Conservation (phyloP, 2,113 vertebrate genomes). For the Catagonus wagneri region DNA sequence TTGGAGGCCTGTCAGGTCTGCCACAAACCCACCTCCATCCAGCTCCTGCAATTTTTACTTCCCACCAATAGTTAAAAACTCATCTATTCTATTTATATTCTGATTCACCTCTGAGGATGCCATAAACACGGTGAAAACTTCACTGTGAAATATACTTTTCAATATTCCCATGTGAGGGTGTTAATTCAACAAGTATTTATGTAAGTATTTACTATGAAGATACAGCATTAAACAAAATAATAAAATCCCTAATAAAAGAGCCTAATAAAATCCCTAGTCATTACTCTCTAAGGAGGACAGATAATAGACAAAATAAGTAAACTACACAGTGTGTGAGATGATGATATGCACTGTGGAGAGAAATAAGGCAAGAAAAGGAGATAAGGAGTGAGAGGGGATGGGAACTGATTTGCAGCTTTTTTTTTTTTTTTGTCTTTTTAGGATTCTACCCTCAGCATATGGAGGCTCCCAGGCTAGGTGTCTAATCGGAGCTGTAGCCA, state of each 20-base stretch:
- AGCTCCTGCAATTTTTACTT: background rate
- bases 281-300: background rate
- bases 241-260: too few species aligned
- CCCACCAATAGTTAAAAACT: background rate
- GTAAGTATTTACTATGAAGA: background rate
- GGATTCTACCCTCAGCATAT: too few species aligned
- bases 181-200: background rate
- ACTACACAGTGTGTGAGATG: background rate
- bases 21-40: background rate
- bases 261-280: background rate
- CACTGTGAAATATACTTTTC: background rate
- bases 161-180: background rate
- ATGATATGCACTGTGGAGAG: background rate
- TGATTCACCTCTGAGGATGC: background rate
- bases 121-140: conserved; percentile 14
- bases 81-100: background rate
- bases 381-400: background rate
- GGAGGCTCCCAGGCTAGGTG: too few species aligned
- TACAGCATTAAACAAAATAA: too few species aligned
- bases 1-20: background rate
- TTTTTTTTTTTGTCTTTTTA: too few species aligned
- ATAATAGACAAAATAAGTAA: background rate
- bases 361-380: background rate
- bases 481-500: too few species aligned
- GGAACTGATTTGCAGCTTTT: background rate